Percentiles rank a stretch among this genome's conserved stretches.
Evolutionary conservation across 2,113 vertebrate genomes (phyloP).

Genomic region (Alces alces): DNA sequence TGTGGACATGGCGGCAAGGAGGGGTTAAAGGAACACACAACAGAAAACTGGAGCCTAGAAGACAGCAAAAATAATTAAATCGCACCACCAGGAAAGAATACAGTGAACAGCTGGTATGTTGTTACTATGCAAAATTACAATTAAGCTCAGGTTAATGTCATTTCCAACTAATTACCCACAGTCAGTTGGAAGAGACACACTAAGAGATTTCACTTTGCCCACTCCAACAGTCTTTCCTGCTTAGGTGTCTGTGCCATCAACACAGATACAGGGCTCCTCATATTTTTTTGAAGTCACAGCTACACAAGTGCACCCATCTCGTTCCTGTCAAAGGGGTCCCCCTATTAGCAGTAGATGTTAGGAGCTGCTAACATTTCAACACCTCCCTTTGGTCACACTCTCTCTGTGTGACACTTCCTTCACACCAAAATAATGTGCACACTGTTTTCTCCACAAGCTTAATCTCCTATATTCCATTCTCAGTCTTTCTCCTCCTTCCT

Average conservation of each 20-base stretch:
- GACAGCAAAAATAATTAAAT: conserved; percentile 72
- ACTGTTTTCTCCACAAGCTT: neutral
- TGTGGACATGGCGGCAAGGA: neutral
- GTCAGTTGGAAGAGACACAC: conserved; percentile 55
- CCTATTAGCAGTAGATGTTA: neutral
- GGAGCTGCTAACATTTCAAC: neutral
- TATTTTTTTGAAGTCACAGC: neutral
- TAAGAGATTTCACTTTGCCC: conserved; percentile 34
- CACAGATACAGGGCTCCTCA: neutral
- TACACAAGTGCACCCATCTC: neutral
- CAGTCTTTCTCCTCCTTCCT: neutral
- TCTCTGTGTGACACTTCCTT: conserved; percentile 11
- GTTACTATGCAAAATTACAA: conserved; percentile 75
- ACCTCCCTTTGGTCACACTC: neutral
- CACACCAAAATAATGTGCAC: neutral
- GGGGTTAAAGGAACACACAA: conserved; percentile 56
- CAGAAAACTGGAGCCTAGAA: conserved; percentile 64
- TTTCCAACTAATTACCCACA: conserved; percentile 73
- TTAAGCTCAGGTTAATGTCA: conserved; percentile 77
- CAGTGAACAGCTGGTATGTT: conserved; percentile 74
- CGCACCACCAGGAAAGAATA: conserved; percentile 57
- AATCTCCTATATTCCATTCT: neutral
- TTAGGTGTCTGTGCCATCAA: neutral
- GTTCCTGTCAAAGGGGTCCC: neutral
- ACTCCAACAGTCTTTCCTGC: neutral